phyloP scores from a whole-genome alignment of 2,888 invertebrate species.

The Scaptomyza caliginosa region DNA sequence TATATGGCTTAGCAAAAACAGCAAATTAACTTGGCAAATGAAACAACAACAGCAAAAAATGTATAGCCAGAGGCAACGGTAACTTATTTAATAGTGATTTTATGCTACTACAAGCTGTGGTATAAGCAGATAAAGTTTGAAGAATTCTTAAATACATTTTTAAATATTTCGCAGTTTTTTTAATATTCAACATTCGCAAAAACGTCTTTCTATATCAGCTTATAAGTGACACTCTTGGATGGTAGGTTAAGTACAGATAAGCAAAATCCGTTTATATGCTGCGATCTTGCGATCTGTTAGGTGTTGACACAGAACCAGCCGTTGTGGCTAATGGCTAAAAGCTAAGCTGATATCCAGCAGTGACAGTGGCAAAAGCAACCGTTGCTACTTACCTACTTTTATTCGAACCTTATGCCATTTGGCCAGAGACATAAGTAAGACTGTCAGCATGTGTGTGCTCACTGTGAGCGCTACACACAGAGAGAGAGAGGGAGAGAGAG shows the following conservation, averaged over 20 bases:
- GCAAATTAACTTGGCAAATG: conserved; percentile 64
- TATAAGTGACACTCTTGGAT: background rate
- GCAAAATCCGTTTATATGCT: conserved; percentile 3
- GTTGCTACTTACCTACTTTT: conserved; percentile 62
- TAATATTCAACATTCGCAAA: background rate
- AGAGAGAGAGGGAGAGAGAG: too few species aligned
- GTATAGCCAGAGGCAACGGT: conserved; percentile 1
- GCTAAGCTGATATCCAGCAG: conserved; percentile 40
- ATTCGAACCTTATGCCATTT: conserved; percentile 75
- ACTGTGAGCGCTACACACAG: background rate
- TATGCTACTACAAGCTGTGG: background rate
- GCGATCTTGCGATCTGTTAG: conserved; percentile 21
- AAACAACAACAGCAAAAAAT: conserved; percentile 4
- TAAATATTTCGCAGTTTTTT: background rate
- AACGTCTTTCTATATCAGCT: background rate
- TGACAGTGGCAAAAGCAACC: conserved; percentile 13
- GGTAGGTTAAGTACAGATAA: conserved; percentile 2
- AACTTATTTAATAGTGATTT: conserved; percentile 36
- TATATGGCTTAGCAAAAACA: conserved; percentile 64
- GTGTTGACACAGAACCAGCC: conserved; percentile 14
- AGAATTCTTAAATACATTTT: background rate
- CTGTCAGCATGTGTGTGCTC: conserved; percentile 71
- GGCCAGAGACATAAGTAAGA: conserved; percentile 63
- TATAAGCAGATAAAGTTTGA: conserved; percentile 9
- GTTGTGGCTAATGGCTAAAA: conserved; percentile 15